Percentiles rank a stretch among this genome's conserved stretches.
Conservation (phyloP, 1,140 invertebrate species). For the Sogatella furcifera region DNA sequence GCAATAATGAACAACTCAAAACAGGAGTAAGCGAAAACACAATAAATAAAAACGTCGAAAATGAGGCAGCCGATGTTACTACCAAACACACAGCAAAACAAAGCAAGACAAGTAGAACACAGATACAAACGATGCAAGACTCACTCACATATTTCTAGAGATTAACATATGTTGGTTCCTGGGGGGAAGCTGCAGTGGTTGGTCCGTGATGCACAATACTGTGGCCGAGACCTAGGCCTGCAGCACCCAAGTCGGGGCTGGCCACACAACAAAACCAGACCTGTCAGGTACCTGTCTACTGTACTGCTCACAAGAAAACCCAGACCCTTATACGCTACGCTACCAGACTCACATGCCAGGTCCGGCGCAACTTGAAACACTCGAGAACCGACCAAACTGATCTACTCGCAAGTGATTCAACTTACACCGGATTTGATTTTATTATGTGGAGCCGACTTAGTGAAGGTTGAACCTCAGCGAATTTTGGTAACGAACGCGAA, state of each 20-base stretch:
- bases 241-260: slow-evolving; percentile 21
- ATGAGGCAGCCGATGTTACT: slow-evolving; percentile 7
- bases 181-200: slow-evolving; percentile 62
- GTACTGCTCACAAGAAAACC: not conserved
- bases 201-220: slow-evolving; percentile 34
- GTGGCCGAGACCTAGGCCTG: slow-evolving; percentile 17
- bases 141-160: slow-evolving; percentile 48
- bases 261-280: slow-evolving; percentile 18
- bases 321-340: not conserved
- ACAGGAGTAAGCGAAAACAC: slow-evolving; percentile 1
- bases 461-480: too few species aligned
- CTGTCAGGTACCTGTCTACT: slow-evolving; percentile 18
- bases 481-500: too few species aligned
- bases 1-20: slow-evolving; percentile 1
- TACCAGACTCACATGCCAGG: too few species aligned
- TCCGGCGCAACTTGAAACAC: too few species aligned
- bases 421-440: too few species aligned
- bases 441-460: too few species aligned
- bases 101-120: slow-evolving; percentile 8
- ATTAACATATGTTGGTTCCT: slow-evolving; percentile 87
- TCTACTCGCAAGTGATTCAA: too few species aligned
- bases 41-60: not conserved
- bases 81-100: not conserved
- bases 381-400: too few species aligned
- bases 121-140: slow-evolving; percentile 12